Evolutionary conservation across 2,888 invertebrate species (phyloP), one percentile per base, ranked within the genome.

Genomic region (Dermolepida albohirtum): DNA sequence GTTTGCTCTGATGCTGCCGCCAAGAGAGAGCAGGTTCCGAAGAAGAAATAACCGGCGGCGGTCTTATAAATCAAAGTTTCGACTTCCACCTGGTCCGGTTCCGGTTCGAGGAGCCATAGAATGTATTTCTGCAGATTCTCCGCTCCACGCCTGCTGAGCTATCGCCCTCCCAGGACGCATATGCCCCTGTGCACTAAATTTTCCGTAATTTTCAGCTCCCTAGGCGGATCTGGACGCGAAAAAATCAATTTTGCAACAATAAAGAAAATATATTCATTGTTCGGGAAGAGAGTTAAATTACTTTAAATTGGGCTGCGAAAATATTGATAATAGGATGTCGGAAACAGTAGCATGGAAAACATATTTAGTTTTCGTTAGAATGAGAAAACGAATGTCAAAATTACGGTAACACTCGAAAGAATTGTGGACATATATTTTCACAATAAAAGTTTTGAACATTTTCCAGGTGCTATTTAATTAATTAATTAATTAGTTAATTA

Each of bases 81-180:
- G 68, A 64, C 63, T 70, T 72, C 67, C 70, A 70, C 67, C 71
- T 68, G 70, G 67, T 66, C 68, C 70, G 71, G 74, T 74, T 74
- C 74, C 73, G 75, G 73, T 73, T 71, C 72, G 72, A 74, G 74
- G 70, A 72, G 73, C 75, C 75, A 72, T 72, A 74, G 74, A 75
- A 71, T 74, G 74, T 72, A 74, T 66, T 62, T 74, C 55, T 22
- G 14, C 44, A 40, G 44, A 44, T 59, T 44, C 59, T 22, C 16
- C 14, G 11, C 44, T 29, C 74, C 72, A 75, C 75, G 74, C 77
- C 72, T 74, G 73, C 77, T 80, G 78, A 80, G 76, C 76, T 79
- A 80, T 80, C 73, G 79, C 75, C 76, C 81, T 79, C 80, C 67
- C 72, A 76, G 79, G 78, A 76, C 77, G 75, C 77, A 78, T 73